Base-by-base conservation (phyloP, 2,888 invertebrate genomes). In the Catotricha subobsoleta region DNA sequence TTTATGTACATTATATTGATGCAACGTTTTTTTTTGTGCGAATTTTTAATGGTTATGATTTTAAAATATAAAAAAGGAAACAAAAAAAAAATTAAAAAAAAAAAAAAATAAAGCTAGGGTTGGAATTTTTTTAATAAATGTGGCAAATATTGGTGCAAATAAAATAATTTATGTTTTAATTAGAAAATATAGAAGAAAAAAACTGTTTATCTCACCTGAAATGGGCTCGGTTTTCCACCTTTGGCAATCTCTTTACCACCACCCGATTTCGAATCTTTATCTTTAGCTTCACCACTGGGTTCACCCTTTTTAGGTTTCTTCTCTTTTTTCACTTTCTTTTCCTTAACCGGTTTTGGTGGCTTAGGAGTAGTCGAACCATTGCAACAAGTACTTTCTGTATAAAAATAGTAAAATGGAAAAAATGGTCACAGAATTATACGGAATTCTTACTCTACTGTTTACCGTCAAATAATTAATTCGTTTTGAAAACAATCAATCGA, bases 351-450 rank as follows among this genome's bases (percentile, higher is more conserved):
- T 18, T 70, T 70, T 21, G 71, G 71, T 52, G 75, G 72, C 43
- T 77, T 76, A 39, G 76, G 74, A 48, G 74, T 34, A 13, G 34
- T 74, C 48, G 68, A 62, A 43, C 72, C 77, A 50, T 76, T 76
- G 65, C 86, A 86, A 66, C 86, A 86, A 47, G 81, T 73, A 62
- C 83, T 86, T 60, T 88, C 87, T 74, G 49, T 20, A 35, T 19
- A 7, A 31, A n/a, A 12, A 41, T 37, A n/a, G n/a, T n/a, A n/a
- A n/a, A n/a, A n/a, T n/a, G n/a, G n/a, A n/a, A n/a, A n/a, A n/a
- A n/a, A n/a, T n/a, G n/a, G n/a, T n/a, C n/a, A n/a, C n/a, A n/a
- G n/a, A n/a, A n/a, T n/a, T n/a, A n/a, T n/a, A n/a, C n/a, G n/a
- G n/a, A n/a, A n/a, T n/a, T n/a, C n/a, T n/a, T n/a, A n/a, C n/a